Base-by-base conservation (phyloP, 1,140 invertebrate species). In the Pseudomyrmex gracilis region DNA sequence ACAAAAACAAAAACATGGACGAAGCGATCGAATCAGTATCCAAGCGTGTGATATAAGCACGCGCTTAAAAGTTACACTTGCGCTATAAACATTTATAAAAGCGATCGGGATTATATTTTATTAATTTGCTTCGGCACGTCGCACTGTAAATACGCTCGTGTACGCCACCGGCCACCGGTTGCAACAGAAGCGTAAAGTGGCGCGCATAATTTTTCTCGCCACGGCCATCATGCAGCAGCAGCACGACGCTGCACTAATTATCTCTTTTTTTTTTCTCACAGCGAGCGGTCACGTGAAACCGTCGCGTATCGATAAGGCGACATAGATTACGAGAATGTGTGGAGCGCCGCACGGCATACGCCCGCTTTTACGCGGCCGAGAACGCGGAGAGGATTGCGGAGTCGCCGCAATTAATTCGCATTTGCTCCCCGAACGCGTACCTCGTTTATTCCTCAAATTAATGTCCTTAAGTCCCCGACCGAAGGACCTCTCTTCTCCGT, bases 211-310 rank as follows among this genome's bases (percentile, higher is more conserved):
- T 68, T 34, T 34, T 68, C 64, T 58, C 34, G 45, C 4, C 22
- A 45, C 13, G 45, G 34, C 20, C 58, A 24, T 47, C 58, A 64
- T 17, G 58, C 73, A 34, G 20, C 57, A 20, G 22, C 73, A 12
- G 49, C 63, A 45, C 47, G 74, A 68, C 43, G 49, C 74, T 57
- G 61, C 51, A 78, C 68, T 78, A 70, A 78, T 78, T 78, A 68
- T 68, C 76, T 57, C 13, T 13, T 17, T n/a, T 57, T 57, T 47
- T 13, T 53, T 12, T 57, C 34, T 22, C n/a, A 13, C 73, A 34
- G 0, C 51, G 51, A 47, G 49, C 20, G 49, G 9, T 55, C 63
- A 53, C 74, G 63, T 24, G 64, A 45, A 78, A 68, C n/a, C 24
- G n/a, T 34, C 45, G 45, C 51, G 34, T 57, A 70, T 78, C 76